Evolutionary conservation across 2,113 vertebrate species (phyloP).

Genomic region (Coregonus clupeaformis): DNA sequence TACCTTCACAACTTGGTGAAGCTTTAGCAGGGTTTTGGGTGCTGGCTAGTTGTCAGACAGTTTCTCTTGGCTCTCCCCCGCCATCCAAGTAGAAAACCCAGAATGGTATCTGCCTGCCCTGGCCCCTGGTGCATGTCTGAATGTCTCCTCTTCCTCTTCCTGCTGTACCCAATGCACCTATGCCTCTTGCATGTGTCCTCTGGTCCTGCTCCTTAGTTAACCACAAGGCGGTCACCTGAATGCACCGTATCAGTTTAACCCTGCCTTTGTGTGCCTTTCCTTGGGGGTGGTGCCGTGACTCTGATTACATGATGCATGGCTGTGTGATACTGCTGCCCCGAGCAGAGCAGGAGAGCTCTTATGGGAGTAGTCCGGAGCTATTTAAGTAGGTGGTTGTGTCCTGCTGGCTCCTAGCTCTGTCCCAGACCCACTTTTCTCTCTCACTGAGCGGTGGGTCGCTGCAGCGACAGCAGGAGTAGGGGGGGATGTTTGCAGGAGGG

Average conservation of each 20-base stretch:
- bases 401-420: constrained; percentile 42
- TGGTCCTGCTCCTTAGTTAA: constrained; percentile 62
- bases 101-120: constrained; percentile 25
- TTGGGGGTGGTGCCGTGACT: constrained; percentile 57
- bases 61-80: constrained; percentile 18
- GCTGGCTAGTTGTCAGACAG: constrained; percentile 9
- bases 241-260: constrained; percentile 65
- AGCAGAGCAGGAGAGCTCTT: constrained; percentile 43
- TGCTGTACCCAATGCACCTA: not conserved
- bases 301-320: constrained; percentile 63
- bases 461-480: constrained; percentile 27
- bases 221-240: constrained; percentile 64
- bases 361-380: constrained; percentile 63
- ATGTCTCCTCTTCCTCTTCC: constrained; percentile 29
- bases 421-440: constrained; percentile 55
- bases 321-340: constrained; percentile 57
- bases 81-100: constrained; percentile 8
- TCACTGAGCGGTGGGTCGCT: constrained; percentile 36
- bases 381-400: constrained; percentile 71
- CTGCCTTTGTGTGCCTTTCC: constrained; percentile 65
- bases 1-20: not conserved
- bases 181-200: constrained; percentile 52
- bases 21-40: constrained; percentile 11
- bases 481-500: constrained; percentile 74
- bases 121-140: constrained; percentile 63